These are phyloP conservation scores for Prunella fulvescens DNA, from an alignment of 2,113 vertebrate genomes.

Conservation along the genomic window DNA sequence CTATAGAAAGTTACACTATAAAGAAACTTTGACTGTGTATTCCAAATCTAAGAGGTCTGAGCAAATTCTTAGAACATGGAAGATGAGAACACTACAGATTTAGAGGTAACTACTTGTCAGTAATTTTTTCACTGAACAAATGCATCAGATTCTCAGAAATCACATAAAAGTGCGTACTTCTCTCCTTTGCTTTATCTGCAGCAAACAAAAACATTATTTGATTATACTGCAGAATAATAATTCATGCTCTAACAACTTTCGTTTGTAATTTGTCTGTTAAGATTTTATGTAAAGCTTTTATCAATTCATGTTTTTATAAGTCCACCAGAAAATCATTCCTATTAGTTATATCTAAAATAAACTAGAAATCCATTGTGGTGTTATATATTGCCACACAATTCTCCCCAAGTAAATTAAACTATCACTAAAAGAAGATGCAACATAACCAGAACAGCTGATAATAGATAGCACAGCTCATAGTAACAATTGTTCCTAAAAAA, in stretches of 20 bases:
- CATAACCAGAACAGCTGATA: background rate
- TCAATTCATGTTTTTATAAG: background rate
- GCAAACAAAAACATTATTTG: background rate
- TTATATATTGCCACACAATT: background rate
- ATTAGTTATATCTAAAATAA: background rate
- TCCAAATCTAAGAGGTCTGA: background rate
- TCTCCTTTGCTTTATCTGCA: background rate
- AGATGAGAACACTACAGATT: background rate
- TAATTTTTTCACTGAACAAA: background rate
- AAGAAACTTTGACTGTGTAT: background rate
- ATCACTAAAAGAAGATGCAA: background rate
- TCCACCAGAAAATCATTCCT: background rate
- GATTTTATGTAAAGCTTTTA: background rate
- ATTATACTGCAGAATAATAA: background rate
- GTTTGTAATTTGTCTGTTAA: background rate
- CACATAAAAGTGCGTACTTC: too few relatives aligned
- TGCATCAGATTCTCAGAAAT: background rate
- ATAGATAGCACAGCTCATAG: background rate
- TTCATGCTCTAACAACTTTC: background rate
- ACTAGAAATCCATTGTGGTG: background rate
- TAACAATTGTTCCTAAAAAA: background rate
- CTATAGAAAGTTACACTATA: background rate
- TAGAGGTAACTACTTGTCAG: background rate
- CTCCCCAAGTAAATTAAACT: background rate
- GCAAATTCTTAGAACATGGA: accelerated